Evolutionary conservation across 2,888 invertebrate species (phyloP), one percentile per base, ranked within the genome.

Genomic region (Hybos culiciformis): DNA sequence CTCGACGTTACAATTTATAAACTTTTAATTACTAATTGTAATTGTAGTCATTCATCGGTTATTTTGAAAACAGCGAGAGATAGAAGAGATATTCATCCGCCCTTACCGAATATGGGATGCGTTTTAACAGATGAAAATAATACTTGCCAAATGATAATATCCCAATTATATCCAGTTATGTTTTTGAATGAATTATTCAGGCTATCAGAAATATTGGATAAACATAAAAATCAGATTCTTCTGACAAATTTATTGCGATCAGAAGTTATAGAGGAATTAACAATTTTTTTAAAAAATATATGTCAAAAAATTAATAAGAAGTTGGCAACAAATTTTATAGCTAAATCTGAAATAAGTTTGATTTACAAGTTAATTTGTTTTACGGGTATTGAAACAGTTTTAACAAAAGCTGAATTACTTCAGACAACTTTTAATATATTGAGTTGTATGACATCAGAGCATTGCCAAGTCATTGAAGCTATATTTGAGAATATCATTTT

Each of bases 401-500:
- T 63, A 12, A 41, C 53, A 3, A 54, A 53, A 11, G 39, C 53
- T 3, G 50, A 56, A 46, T 48, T 63, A 39, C 44, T 66, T 34
- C 60, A 59, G 40, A 48, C 77, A 33, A 72, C 76, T 8, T 77
- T 73, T 45, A 80, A 75, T 59, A 67, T 74, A 37, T 67, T 78
- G 44, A 74, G 73, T 48, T 69, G 77, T 44, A 67, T 79, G 50
- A 71, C 73, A 47, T 63, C 67, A 2, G 75, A 78, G 49, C 75
- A 77, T 51, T 71, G 70, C 51, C 54, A 57, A 26, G 74, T 77
- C 54, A 63, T 80, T 12, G 69, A 74, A 49, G 71, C 61, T 52
- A 55, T 80, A 8, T 73, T 80, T 41, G 64, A 69, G 33, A 67
- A 70, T 42, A 70, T 78, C 9, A 69, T 80, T 15, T 80, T 80